Conservation (phyloP, 2,113 vertebrate species). For the Numenius arquata region DNA sequence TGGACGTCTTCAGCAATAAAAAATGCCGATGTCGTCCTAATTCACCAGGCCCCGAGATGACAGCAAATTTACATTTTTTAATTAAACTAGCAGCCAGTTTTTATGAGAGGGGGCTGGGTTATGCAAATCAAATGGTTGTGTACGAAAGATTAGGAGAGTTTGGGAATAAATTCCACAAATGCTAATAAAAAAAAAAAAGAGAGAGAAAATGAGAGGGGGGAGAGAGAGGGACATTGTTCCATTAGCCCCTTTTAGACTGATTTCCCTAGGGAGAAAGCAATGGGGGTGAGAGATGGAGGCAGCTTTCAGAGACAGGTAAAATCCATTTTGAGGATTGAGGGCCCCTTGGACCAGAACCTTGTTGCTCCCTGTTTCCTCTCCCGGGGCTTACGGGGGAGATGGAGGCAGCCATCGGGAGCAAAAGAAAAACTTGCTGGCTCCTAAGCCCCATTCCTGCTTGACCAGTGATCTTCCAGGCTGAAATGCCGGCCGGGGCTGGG, state of each 20-base stretch:
- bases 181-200: constrained; percentile 87
- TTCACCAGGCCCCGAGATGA: constrained; percentile 98
- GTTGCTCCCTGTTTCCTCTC: constrained; percentile 26
- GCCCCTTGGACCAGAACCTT: constrained; percentile 49
- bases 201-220: constrained; percentile 67
- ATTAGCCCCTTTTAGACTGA: constrained; percentile 95
- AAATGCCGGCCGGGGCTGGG: neutral
- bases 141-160: constrained; percentile 99
- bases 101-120: constrained; percentile 99
- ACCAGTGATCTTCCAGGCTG: neutral
- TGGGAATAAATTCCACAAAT: constrained; percentile 99
- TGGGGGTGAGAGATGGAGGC: constrained; percentile 59
- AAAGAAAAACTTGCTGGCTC: neutral
- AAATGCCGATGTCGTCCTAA: constrained; percentile 99
- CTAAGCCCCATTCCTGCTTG: neutral
- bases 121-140: constrained; percentile 99
- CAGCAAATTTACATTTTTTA: constrained; percentile 99
- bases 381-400: neutral
- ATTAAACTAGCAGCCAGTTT: constrained; percentile 99
- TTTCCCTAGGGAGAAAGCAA: constrained; percentile 79
- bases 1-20: constrained; percentile 99
- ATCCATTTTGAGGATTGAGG: constrained; percentile 66
- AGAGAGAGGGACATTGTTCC: constrained; percentile 85
- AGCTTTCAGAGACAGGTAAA: constrained; percentile 73
- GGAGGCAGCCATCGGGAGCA: neutral